Evolutionary conservation across 2,888 invertebrate genomes (phyloP), one percentile per base, ranked within the genome.

Genomic region (Gryllus longicercus): DNA sequence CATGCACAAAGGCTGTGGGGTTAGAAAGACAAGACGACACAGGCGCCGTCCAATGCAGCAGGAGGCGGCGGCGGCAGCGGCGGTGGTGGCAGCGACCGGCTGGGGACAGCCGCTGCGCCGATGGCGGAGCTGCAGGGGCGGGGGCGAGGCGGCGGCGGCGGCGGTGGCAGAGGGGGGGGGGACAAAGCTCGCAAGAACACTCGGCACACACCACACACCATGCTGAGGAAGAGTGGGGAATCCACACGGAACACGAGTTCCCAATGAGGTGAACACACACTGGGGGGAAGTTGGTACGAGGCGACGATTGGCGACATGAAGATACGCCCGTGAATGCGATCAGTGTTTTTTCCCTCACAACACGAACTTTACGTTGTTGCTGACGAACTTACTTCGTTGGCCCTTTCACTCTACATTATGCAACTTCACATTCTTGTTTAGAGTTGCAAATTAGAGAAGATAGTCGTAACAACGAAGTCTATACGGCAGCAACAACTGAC

Each of bases 111-210:
- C 63, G 63, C 63, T n/a, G 63, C 16, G 63, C 63, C 16, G 63
- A 8, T n/a, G 63, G 63, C 16, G 16, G 63, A 63, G n/a, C 63
- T 3, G 63, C 4, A 8, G 16, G 63, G n/a, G 63, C 63, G 63
- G 63, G 8, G n/a, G 63, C 63, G 63, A 14, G 11, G 63, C 63
- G 63, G 63, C 63, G 63, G 63, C 63, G 63, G n/a, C 63, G 16
- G 63, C 8, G 63, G 2, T 51, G 51, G 63, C 1, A 8, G 14
- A 14, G 63, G 16, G 16, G 16, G 38, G 63, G 63, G 63, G 10
- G 63, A 16, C n/a, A 63, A 63, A 63, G 63, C 63, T 18, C 63
- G 63, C 63, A 63, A 63, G 63, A 63, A 63, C 63, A 63, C 63
- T 63, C 8, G 38, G 63, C 63, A 63, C 63, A 63, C 63, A 63